phyloP scores from a whole-genome alignment of 2,888 invertebrate species.

The Lepetodrilus schrolli region DNA sequence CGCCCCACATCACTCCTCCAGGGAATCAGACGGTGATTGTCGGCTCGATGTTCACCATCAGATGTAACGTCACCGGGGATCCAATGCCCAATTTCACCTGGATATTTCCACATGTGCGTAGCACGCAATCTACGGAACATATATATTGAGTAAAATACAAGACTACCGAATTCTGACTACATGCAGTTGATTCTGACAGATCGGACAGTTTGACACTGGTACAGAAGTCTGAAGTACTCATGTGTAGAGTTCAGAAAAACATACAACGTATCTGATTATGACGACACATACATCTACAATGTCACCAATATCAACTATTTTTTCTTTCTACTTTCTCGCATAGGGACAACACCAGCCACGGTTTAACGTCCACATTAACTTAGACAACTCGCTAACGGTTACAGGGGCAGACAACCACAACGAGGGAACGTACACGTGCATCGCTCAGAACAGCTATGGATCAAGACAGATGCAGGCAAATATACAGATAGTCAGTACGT shows the following conservation, averaged over 20 bases:
- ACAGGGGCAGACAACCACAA: conserved; percentile 7
- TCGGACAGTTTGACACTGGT: too few species aligned
- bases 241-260: too few species aligned
- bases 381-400: conserved; percentile 19
- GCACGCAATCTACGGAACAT: too few species aligned
- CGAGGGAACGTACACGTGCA: conserved; percentile 27
- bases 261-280: too few species aligned
- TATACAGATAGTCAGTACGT: conserved; percentile 14
- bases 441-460: conserved; percentile 15
- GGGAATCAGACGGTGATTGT: neutral
- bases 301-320: too few species aligned
- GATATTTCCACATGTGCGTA: conserved; percentile 27
- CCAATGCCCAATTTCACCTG: conserved; percentile 13
- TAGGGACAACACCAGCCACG: too few species aligned
- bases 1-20: neutral
- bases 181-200: too few species aligned
- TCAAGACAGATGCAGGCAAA: neutral
- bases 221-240: too few species aligned
- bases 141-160: too few species aligned
- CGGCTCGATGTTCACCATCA: neutral
- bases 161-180: too few species aligned
- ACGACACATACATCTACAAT: too few species aligned
- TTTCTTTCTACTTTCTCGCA: too few species aligned
- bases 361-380: conserved; percentile 18
- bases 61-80: conserved; percentile 15